Conservation (phyloP, 2,113 vertebrate species). For the rabbit (Oryctolagus cuniculus) region mOryCun1.1 NC_091438.1:36167501-36168000, state of each 20-base stretch:
- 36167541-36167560: background rate
- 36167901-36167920: background rate
- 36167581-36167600: too few species aligned
- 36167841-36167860: background rate
- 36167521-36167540: background rate
- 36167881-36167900: background rate
- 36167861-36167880: background rate
- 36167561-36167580: background rate
- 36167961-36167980: slow-evolving; percentile 5
- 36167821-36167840: background rate
- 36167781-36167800: background rate
- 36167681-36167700: background rate
- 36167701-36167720: background rate
- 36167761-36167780: background rate
- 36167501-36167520: background rate
- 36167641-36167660: background rate
- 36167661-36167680: background rate
- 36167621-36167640: background rate
- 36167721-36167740: background rate
- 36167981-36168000: background rate
- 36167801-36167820: background rate
- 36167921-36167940: background rate
- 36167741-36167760: background rate
- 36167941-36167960: background rate
- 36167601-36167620: background rate